Percentiles rank a stretch among this genome's conserved stretches.
phyloP scores from a whole-genome alignment of 1,140 invertebrate species.

The Micrasema minimum region DNA sequence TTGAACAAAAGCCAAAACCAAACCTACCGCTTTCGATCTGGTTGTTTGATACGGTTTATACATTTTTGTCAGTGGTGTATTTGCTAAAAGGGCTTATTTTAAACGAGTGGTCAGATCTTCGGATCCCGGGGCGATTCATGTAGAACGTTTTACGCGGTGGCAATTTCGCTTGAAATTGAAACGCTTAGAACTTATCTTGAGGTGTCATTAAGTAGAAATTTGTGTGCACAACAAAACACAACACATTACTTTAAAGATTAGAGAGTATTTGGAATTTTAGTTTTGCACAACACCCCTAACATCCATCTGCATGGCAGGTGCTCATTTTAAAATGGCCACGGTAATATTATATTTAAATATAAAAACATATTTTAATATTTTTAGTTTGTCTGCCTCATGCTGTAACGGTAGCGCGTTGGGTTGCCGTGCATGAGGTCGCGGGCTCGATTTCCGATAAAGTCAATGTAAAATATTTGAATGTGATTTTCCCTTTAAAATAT shows the following conservation, averaged over 20 bases:
- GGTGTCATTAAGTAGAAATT: slow-evolving; percentile 27
- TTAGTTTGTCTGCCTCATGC: background rate
- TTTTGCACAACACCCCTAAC: background rate
- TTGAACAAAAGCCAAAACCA: background rate
- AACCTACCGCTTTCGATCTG: no score
- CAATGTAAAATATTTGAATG: no score
- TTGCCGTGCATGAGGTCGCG: no score
- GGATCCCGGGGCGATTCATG: slow-evolving; percentile 41
- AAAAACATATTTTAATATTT: background rate
- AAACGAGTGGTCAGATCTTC: slow-evolving; percentile 8
- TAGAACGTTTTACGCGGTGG: slow-evolving; percentile 44
- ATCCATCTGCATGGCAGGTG: slow-evolving; percentile 6
- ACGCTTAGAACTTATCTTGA: slow-evolving; percentile 18
- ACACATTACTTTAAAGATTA: slow-evolving; percentile 7
- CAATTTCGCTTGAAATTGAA: slow-evolving; percentile 40
- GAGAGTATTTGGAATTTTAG: background rate
- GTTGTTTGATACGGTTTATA: no score
- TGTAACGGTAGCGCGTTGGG: no score
- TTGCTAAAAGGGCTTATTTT: background rate
- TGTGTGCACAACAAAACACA: slow-evolving; percentile 39
- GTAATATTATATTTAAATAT: no score
- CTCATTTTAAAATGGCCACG: background rate
- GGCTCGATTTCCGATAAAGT: no score
- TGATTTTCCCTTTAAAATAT: no score
- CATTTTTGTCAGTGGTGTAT: no score